Evolutionary conservation across 2,797 vertebrate genomes (phyloP).

Genomic region (Petrocephalus schoutedeni): DNA sequence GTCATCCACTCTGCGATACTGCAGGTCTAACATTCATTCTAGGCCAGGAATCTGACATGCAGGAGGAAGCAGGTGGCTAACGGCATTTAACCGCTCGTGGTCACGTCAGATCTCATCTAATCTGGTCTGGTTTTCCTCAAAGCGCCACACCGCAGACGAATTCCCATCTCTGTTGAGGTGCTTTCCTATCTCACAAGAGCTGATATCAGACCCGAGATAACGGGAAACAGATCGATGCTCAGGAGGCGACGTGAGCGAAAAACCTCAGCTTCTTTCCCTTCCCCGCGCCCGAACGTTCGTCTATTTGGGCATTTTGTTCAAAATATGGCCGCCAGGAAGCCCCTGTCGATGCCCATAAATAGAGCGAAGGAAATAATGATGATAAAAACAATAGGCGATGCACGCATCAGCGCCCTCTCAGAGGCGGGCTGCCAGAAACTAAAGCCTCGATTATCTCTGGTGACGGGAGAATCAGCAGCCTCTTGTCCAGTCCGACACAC

Average conservation of each 20-base stretch:
- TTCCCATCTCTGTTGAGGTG: neutral
- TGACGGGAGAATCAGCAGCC: neutral
- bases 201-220: conserved; percentile 4
- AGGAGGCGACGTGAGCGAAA: neutral
- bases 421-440: neutral
- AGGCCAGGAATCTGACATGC: neutral
- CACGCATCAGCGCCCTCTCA: neutral
- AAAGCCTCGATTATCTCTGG: conserved; percentile 11
- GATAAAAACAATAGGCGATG: neutral
- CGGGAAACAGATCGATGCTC: neutral
- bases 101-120: conserved; percentile 7
- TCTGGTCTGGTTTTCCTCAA: conserved; percentile 9
- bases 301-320: neutral
- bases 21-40: neutral
- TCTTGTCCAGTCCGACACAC: neutral
- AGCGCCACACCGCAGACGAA: neutral
- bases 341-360: neutral
- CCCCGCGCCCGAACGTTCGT: neutral
- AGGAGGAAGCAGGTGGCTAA: neutral
- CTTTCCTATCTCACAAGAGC: neutral
- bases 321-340: neutral
- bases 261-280: neutral
- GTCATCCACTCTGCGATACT: neutral
- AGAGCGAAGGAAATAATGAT: neutral
- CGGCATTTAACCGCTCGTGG: neutral